These are phyloP conservation scores for Elachura formosa DNA, from an alignment of 2,113 vertebrate genomes.

Conservation along the genomic window DNA sequence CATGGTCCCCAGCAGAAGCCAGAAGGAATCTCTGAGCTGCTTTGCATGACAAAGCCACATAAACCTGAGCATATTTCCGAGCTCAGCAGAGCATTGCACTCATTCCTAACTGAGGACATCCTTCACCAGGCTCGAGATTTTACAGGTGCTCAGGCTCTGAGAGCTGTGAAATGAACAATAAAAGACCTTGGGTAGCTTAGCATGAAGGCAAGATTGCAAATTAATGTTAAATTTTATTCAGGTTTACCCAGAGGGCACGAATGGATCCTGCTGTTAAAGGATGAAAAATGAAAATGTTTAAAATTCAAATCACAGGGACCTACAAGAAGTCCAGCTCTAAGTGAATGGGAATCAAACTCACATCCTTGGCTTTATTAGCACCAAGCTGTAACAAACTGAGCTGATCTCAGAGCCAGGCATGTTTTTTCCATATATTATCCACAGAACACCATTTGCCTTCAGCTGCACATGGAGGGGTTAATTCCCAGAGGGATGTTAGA, in stretches of 20 bases:
- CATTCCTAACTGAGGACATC: not conserved
- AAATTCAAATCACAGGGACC: not conserved
- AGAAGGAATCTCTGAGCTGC: not conserved
- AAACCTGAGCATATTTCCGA: not conserved
- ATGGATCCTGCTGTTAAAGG: not conserved
- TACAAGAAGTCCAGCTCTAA: not conserved
- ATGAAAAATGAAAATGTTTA: not conserved
- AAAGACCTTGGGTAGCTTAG: not conserved
- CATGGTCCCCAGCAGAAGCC: not conserved
- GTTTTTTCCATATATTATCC: not conserved
- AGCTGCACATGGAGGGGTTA: not conserved
- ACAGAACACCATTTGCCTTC: not conserved
- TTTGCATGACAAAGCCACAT: not conserved
- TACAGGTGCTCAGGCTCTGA: not conserved
- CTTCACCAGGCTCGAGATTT: not conserved
- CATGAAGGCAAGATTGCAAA: not conserved
- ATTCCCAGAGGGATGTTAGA: not conserved
- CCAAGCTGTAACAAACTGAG: not conserved
- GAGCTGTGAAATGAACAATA: constrained; percentile 5
- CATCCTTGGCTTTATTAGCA: not conserved
- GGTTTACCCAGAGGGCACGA: not conserved
- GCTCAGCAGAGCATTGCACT: not conserved
- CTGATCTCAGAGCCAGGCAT: not conserved
- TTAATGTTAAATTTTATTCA: not conserved
- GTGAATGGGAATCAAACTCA: not conserved